Evolutionary conservation across 2,888 invertebrate genomes (phyloP), one percentile per base, ranked within the genome.

Genomic region (Scelioninae gen. 2): DNA sequence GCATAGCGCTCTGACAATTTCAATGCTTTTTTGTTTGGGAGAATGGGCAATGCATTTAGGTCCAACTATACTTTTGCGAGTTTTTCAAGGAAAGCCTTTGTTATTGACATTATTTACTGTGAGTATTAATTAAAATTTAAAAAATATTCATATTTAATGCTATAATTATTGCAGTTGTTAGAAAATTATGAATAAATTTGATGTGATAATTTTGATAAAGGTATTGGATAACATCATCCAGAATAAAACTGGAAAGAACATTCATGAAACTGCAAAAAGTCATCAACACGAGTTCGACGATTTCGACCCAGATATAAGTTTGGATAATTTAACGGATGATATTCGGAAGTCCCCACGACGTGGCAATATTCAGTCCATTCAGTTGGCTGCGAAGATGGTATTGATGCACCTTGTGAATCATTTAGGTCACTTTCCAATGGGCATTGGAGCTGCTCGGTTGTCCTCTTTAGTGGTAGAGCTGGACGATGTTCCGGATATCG

Each of bases 351-450:
- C 83, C 2, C 81, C 82, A 16, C 81, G 79, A 48, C 79, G 82
- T 11, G 81, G 82, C 39, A 85, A 82, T 58, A 65, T 78, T 31
- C 83, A 84, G 31, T 82, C 92, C 0, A 90, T 93, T 35, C 88
- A 89, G 64, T 85, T 91, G 41, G 90, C 91, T 55, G 90, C 91
- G 3, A 89, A 88, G 86, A 88, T 88, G 86, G 90, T 93, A 75
- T 90, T 96, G 82, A 92, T 93, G 78, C 97, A 98, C 87, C 89
- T 98, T 78, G 93, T 97, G 4, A 93, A 96, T 77, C 96, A 96
- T 88, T 88, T 97, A 78, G 96, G 96, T 0, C 97, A 98, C 86
- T 98, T 97, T 88, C 98, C 98, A 10, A 92, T 96, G 88, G 94
- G 95, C 73, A 92, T 93, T 50, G 94, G 95, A 57, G 96, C 97